A percentile compares a stretch with the other conserved stretches of the same genome.
Evolutionary conservation across 1,140 invertebrate genomes (phyloP).

Genomic region (Periplaneta americana): DNA sequence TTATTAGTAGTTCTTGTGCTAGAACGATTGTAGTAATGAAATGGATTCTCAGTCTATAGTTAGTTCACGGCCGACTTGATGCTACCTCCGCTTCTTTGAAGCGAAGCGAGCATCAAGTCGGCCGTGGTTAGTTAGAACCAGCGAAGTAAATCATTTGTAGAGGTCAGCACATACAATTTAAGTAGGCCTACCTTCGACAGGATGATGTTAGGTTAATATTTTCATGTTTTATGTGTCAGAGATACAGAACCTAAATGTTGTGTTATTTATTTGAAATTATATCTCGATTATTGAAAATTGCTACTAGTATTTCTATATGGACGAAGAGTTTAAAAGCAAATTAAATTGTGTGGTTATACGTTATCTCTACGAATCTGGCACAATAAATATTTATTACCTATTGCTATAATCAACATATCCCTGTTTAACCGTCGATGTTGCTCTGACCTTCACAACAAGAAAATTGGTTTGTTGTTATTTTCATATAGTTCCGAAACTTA

Average conservation of each 20-base stretch:
- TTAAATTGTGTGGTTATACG: not conserved
- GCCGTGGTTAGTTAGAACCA: too few relatives aligned
- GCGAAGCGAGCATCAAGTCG: too few relatives aligned
- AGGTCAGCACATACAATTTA: too few relatives aligned
- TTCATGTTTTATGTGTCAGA: not conserved
- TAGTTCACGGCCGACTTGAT: too few relatives aligned
- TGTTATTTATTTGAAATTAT: not conserved
- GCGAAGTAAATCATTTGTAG: too few relatives aligned
- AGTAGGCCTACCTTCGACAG: too few relatives aligned
- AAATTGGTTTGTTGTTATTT: not conserved
- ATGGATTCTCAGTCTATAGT: too few relatives aligned
- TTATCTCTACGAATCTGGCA: not conserved
- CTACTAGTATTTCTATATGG: not conserved
- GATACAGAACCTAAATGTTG: not conserved
- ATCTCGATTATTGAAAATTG: not conserved
- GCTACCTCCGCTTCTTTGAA: too few relatives aligned
- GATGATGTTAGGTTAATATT: too few relatives aligned
- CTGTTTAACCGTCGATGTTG: not conserved
- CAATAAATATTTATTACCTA: not conserved
- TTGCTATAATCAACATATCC: not conserved
- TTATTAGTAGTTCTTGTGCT: too few relatives aligned
- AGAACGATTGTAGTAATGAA: too few relatives aligned
- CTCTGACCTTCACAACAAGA: not conserved
- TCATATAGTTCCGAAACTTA: not conserved
- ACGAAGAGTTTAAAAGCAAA: not conserved